These are phyloP conservation scores for Raja brachyura DNA, from an alignment of 2,113 vertebrate genomes.

Conservation along the genomic window DNA sequence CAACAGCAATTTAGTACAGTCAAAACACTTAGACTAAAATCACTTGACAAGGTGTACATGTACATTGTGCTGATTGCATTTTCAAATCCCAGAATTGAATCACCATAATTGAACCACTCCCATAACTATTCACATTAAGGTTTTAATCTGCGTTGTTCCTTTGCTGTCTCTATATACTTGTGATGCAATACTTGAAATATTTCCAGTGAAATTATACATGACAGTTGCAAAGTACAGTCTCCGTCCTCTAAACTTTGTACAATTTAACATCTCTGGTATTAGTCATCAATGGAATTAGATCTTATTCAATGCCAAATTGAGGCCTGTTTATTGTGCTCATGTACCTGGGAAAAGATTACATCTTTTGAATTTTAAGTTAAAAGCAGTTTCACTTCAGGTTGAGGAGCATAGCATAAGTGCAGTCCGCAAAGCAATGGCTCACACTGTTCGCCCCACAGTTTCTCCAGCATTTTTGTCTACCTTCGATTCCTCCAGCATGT, in stretches of 20 bases:
- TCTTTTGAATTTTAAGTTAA: neutral
- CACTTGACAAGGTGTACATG: neutral
- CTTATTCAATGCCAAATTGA: neutral
- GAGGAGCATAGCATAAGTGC: neutral
- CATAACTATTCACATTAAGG: neutral
- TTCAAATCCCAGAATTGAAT: neutral
- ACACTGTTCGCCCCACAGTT: neutral
- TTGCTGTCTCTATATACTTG: neutral
- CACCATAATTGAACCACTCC: neutral
- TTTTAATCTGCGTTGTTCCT: neutral
- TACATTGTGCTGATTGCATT: neutral
- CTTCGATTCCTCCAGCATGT: too few relatives aligned
- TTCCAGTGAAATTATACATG: neutral
- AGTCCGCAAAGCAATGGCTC: neutral
- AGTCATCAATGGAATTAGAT: neutral
- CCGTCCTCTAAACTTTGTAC: neutral
- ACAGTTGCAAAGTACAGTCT: neutral
- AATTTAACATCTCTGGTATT: neutral
- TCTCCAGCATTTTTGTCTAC: too few relatives aligned
- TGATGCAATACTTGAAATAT: neutral
- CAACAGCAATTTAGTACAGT: slow-evolving; percentile 9
- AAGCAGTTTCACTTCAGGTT: neutral
- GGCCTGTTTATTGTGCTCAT: neutral
- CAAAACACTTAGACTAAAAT: neutral
- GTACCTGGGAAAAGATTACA: neutral